Percentiles rank a stretch among this genome's conserved stretches.
phyloP scores from a whole-genome alignment of 2,888 invertebrate genomes.

The Heliconius erato region DNA sequence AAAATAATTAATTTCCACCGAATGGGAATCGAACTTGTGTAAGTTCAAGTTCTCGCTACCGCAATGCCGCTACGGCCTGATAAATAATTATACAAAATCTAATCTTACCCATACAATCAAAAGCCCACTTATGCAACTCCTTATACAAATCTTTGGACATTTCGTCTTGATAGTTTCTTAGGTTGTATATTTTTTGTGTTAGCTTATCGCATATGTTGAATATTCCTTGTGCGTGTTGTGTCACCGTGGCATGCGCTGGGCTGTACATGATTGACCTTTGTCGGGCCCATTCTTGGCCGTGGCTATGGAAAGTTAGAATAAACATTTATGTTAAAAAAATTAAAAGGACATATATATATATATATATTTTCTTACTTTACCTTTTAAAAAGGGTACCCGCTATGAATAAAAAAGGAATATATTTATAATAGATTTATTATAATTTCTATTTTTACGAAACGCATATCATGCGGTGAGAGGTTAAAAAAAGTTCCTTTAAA shows the following conservation, averaged over 20 bases:
- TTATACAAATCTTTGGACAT: slow-evolving; percentile 84
- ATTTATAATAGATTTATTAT: background rate
- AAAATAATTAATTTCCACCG: background rate
- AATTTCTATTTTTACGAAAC: too few relatives aligned
- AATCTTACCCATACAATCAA: slow-evolving; percentile 87
- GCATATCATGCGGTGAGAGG: too few relatives aligned
- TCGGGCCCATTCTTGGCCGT: slow-evolving; percentile 87
- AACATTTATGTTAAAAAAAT: background rate
- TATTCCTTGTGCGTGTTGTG: slow-evolving; percentile 73
- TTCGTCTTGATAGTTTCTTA: slow-evolving; percentile 88
- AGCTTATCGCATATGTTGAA: slow-evolving; percentile 72
- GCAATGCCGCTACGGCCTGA: background rate
- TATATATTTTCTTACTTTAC: background rate
- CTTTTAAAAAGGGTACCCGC: background rate
- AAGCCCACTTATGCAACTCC: slow-evolving; percentile 88
- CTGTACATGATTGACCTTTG: slow-evolving; percentile 80
- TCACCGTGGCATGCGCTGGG: slow-evolving; percentile 74
- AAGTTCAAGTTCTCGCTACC: too few relatives aligned
- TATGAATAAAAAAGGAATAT: background rate
- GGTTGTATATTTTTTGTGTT: slow-evolving; percentile 77
- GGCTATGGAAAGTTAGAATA: slow-evolving; percentile 64
- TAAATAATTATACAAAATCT: background rate
- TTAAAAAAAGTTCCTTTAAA: too few relatives aligned
- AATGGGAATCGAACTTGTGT: background rate
- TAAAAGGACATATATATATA: background rate